Conservation (phyloP, 64 coral and sea anemone species). For the Hydrozoanthus tunicans region DNA sequence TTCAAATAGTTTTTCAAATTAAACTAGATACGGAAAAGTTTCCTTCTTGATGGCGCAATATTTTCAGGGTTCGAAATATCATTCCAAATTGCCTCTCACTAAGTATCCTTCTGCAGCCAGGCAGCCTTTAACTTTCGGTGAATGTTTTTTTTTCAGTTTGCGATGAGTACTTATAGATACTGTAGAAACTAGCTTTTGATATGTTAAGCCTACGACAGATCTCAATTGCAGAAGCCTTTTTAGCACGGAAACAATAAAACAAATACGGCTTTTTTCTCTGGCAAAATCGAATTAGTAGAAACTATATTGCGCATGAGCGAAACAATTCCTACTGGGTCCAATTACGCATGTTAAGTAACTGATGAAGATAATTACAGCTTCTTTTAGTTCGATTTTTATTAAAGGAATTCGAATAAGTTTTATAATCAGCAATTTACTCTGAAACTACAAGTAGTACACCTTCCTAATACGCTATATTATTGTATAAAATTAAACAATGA, state of each 20-base stretch:
- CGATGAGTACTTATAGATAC: not conserved
- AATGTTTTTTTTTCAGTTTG: not conserved
- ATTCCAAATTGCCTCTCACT: not conserved
- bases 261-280: not conserved
- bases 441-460: too few species aligned
- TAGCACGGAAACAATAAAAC: not conserved
- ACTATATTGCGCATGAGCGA: not conserved
- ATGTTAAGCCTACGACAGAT: not conserved
- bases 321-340: not conserved
- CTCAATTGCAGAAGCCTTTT: not conserved
- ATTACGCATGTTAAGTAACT: too few species aligned
- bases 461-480: too few species aligned
- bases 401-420: too few species aligned
- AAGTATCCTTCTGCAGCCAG: slow-evolving; percentile 4
- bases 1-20: not conserved
- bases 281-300: not conserved
- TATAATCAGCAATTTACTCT: too few species aligned
- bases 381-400: too few species aligned
- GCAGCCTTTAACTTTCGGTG: not conserved
- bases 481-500: too few species aligned
- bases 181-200: slow-evolving; percentile 5
- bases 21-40: slow-evolving; percentile 36
- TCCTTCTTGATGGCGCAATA: slow-evolving; percentile 34
- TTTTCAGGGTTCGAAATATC: slow-evolving; percentile 13
- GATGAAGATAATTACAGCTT: too few species aligned